A percentile compares a stretch with the other conserved stretches of the same genome.
These are phyloP conservation scores for Drosophila austrosaltans DNA, from an alignment of 2,888 invertebrate genomes.

Conservation along the genomic window DNA sequence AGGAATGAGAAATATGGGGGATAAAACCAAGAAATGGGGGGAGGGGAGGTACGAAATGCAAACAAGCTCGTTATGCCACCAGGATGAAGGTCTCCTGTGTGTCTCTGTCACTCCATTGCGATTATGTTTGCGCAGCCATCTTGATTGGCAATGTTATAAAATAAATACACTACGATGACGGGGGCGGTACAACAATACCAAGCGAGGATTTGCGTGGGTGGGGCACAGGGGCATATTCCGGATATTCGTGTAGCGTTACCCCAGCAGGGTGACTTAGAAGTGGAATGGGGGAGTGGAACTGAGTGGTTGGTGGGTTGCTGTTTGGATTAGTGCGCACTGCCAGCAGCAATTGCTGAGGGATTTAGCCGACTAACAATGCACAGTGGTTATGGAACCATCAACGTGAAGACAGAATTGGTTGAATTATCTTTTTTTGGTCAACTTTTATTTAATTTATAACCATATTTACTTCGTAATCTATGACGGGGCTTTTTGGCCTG, in stretches of 20 bases:
- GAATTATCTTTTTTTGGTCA: too few species aligned
- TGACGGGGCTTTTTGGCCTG: too few species aligned
- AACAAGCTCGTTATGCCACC: constrained; percentile 57
- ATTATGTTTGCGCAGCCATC: constrained; percentile 84
- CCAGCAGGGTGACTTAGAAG: constrained; percentile 14
- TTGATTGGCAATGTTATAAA: constrained; percentile 84
- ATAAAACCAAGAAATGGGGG: constrained; percentile 19
- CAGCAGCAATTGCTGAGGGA: constrained; percentile 77
- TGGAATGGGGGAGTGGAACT: constrained; percentile 18
- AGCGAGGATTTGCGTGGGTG: constrained; percentile 5
- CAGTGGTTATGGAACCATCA: constrained; percentile 17
- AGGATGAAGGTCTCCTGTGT: constrained; percentile 47
- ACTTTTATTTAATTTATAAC: too few species aligned
- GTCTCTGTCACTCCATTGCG: constrained; percentile 66
- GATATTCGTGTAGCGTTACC: constrained; percentile 59
- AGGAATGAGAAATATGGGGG: constrained; percentile 24
- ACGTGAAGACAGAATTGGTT: too few species aligned
- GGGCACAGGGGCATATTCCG: constrained; percentile 46
- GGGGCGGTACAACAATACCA: constrained; percentile 12
- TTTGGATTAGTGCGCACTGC: constrained; percentile 72
- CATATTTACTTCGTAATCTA: too few species aligned
- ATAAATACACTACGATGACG: constrained; percentile 81
- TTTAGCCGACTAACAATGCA: constrained; percentile 54
- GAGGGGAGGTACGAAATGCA: constrained; percentile 53
- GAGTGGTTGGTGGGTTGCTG: constrained; percentile 44